phyloP scores from a whole-genome alignment of 2,113 vertebrate species.

The Macrotus californicus region DNA sequence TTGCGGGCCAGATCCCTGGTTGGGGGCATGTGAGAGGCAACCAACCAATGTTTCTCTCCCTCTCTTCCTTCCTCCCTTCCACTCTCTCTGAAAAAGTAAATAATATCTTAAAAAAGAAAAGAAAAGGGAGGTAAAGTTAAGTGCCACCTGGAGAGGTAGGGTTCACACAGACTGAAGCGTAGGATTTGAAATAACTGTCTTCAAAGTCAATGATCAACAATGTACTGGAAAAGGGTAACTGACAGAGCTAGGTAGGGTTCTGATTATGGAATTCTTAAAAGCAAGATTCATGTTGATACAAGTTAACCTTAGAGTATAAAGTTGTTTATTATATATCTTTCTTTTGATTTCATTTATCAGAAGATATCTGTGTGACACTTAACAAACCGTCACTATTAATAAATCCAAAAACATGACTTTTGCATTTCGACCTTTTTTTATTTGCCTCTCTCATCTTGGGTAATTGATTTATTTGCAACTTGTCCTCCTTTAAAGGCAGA shows the following conservation, averaged over 20 bases:
- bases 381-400: slow-evolving; percentile 24
- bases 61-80: neutral
- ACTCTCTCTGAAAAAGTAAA: neutral
- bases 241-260: neutral
- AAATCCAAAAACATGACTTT: neutral
- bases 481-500: neutral
- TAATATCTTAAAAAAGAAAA: neutral
- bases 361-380: neutral
- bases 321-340: neutral
- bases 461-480: neutral
- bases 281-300: neutral
- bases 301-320: neutral
- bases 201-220: neutral
- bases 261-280: neutral
- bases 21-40: too few relatives aligned
- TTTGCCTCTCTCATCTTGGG: neutral
- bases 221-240: neutral
- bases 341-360: neutral
- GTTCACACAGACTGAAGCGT: neutral
- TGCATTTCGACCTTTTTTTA: neutral
- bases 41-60: neutral
- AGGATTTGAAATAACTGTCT: neutral
- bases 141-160: neutral
- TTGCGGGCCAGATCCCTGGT: too few relatives aligned
- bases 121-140: neutral